Conservation (phyloP, 2,888 invertebrate species). For the Cremastinae sp. region DNA sequence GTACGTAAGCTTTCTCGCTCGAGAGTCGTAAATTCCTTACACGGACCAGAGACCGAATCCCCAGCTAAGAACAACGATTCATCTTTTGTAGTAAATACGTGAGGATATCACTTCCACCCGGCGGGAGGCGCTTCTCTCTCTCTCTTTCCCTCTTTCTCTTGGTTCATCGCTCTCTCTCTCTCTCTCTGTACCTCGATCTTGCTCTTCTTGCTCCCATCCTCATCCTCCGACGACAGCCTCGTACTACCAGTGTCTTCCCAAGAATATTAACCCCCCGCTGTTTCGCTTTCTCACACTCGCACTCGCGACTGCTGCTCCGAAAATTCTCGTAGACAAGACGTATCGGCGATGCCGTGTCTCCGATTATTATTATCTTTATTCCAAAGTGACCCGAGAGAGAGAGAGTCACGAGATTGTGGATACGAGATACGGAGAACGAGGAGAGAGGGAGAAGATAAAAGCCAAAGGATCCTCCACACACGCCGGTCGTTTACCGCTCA, state of each 20-base stretch:
- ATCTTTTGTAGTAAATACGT: slow-evolving; percentile 61
- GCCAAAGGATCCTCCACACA: no score
- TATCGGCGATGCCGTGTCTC: slow-evolving; percentile 5
- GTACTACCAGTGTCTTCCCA: slow-evolving; percentile 10
- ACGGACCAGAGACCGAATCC: slow-evolving; percentile 18
- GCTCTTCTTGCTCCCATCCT: slow-evolving; percentile 5
- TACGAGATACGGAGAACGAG: no score
- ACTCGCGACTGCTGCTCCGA: slow-evolving; percentile 2
- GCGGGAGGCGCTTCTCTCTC: slow-evolving; percentile 48
- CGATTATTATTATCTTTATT: not conserved
- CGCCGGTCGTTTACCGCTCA: no score
- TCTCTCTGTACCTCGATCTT: not conserved
- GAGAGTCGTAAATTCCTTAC: slow-evolving; percentile 59
- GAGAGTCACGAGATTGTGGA: no score
- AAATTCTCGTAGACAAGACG: slow-evolving; percentile 3
- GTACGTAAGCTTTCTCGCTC: slow-evolving; percentile 42
- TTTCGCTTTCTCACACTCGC: slow-evolving; percentile 3
- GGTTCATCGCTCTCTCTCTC: slow-evolving; percentile 4
- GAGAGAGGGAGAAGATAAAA: no score
- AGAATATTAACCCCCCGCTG: slow-evolving; percentile 31
- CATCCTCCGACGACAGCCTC: slow-evolving; percentile 5
- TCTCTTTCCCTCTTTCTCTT: slow-evolving; percentile 2
- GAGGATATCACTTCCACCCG: slow-evolving; percentile 62
- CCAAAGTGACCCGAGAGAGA: no score
- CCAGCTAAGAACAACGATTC: slow-evolving; percentile 57